Conservation (phyloP, 2,888 invertebrate genomes). For the Xiphydria camelus region DNA sequence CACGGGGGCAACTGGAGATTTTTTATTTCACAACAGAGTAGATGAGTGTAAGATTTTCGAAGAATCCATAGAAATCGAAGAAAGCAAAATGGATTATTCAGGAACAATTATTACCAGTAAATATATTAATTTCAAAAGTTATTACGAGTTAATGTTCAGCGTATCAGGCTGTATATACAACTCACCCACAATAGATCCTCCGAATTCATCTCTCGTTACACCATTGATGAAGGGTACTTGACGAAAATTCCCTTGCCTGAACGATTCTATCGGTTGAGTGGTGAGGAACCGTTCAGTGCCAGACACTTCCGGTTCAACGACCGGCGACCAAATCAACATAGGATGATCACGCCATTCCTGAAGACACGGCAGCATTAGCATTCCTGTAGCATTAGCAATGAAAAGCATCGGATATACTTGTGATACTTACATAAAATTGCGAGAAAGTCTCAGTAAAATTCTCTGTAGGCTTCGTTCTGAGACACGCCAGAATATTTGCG, state of each 20-base stretch:
- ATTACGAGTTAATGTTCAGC: too few species aligned
- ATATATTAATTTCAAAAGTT: too few species aligned
- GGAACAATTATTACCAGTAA: too few species aligned
- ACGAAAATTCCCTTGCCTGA: conserved; percentile 63
- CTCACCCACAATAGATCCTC: conserved; percentile 66
- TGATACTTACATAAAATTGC: conserved; percentile 34
- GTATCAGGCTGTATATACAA: too few species aligned
- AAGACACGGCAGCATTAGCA: too few species aligned
- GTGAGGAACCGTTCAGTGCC: conserved; percentile 70
- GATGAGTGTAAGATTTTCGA: too few species aligned
- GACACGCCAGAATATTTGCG: conserved; percentile 63
- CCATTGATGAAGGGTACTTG: conserved; percentile 70
- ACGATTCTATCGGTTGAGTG: conserved; percentile 64
- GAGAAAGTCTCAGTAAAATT: conserved; percentile 30
- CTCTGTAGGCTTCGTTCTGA: conserved; percentile 59
- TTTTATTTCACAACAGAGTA: too few species aligned
- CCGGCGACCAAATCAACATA: conserved; percentile 64
- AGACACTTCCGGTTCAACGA: conserved; percentile 66
- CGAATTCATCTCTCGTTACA: conserved; percentile 70
- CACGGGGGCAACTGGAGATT: too few species aligned
- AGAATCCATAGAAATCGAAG: too few species aligned
- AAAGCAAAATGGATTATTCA: too few species aligned
- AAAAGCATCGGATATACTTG: too few species aligned
- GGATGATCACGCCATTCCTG: conserved; percentile 65
- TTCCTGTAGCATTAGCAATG: too few species aligned